Evolutionary conservation across 2,113 vertebrate genomes (phyloP), one percentile per base, ranked within the genome.

Genomic region (Antidorcas marsupialis): DNA sequence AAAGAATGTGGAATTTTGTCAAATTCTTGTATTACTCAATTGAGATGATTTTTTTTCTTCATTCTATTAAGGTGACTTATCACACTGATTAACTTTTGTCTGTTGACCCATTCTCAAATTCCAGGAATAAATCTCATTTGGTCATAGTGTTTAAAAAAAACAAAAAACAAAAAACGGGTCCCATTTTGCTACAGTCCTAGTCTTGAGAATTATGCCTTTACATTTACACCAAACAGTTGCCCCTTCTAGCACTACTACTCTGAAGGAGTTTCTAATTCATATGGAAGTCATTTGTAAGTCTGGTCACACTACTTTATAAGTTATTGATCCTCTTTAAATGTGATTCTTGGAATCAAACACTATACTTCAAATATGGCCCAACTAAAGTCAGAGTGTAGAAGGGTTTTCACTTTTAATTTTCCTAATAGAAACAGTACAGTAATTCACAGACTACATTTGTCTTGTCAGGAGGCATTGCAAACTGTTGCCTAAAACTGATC

Each of bases 401-500:
- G 15, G 3, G 4, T 39, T 53, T 8, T 47, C 60, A 36, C 14
- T 59, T 71, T 84, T 10, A 27, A 27, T 57, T 59, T 52, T 96
- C 30, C 30, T 76, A 47, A 89, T 43, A 15, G n/a, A 78, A 92
- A 78, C 45, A 30, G 16, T 45, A 74, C 3, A 50, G 6, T 87
- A 45, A 85, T 74, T 71, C 25, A 83, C 3, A 79, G 21, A 47
- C 30, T 87, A 7, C 5, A 12, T 53, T 84, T 3, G 17, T 71
- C 28, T 64, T 50, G 0, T 47, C 36, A 39, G 27, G 28, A 64
- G 27, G 43, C 9, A 39, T 30, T 6, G 16, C n/a, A 94, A 67
- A 89, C 28, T 53, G 11, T 50, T 92, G 52, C 27, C 53, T 71
- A 96, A 94, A 96, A 57, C 30, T 52, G 62, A 83, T 93, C n/a